These are phyloP conservation scores for Netelia virgata DNA, from an alignment of 2,888 invertebrate species.

Conservation along the genomic window DNA sequence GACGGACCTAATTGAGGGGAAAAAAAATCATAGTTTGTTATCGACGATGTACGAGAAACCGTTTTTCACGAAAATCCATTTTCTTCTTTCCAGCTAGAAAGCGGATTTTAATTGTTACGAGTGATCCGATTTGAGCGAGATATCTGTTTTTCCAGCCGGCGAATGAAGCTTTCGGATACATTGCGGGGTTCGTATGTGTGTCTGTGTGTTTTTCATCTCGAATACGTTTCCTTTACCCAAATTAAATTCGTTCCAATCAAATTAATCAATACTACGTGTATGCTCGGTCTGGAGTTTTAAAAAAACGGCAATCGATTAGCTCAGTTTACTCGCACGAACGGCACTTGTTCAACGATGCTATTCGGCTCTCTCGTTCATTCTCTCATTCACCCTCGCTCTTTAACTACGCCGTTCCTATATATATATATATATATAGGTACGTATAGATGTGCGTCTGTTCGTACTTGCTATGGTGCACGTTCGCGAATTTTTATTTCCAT, in stretches of 20 bases:
- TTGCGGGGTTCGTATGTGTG: background rate
- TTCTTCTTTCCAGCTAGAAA: background rate
- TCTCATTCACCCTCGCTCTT: slow-evolving; percentile 64
- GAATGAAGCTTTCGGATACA: no score
- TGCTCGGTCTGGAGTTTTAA: background rate
- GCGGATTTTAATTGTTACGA: background rate
- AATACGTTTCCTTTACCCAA: background rate
- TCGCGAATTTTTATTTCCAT: slow-evolving; percentile 61
- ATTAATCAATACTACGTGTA: slow-evolving; percentile 36
- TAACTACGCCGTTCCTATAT: background rate
- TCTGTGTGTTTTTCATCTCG: background rate
- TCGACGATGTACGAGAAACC: background rate
- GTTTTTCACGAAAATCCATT: background rate
- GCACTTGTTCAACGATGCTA: slow-evolving; percentile 51
- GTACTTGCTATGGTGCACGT: slow-evolving; percentile 34
- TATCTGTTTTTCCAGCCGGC: background rate
- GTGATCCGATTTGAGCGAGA: background rate
- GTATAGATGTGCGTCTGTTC: slow-evolving; percentile 20
- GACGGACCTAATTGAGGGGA: background rate
- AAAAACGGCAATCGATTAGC: slow-evolving; percentile 49
- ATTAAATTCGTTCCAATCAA: slow-evolving; percentile 12
- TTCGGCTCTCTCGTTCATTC: slow-evolving; percentile 66
- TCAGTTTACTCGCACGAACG: slow-evolving; percentile 47
- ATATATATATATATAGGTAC: slow-evolving; percentile 22
- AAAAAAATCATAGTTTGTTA: background rate